Conservation (phyloP, 1,140 invertebrate genomes). For the Sycophila sp. region DNA sequence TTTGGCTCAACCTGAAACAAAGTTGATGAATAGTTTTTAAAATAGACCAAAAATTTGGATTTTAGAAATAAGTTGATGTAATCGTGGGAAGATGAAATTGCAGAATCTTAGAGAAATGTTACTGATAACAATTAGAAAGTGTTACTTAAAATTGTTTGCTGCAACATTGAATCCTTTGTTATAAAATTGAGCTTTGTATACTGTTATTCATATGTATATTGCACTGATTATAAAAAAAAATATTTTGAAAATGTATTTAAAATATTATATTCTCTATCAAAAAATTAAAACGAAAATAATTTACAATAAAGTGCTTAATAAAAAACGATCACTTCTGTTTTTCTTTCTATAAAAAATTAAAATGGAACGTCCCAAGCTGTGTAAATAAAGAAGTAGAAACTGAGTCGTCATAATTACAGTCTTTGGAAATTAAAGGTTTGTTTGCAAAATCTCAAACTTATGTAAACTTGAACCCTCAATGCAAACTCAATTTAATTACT, state of each 20-base stretch:
- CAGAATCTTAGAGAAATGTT: not conserved
- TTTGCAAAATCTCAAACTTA: not conserved
- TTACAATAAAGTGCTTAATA: too few species aligned
- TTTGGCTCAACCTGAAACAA: slow-evolving; percentile 20
- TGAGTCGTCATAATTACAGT: not conserved
- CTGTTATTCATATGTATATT: too few species aligned
- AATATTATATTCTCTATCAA: too few species aligned
- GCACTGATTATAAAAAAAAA: too few species aligned
- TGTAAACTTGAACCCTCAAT: not conserved
- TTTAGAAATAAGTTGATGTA: slow-evolving; percentile 22
- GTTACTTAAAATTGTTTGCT: not conserved
- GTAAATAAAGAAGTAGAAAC: not conserved
- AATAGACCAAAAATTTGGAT: not conserved
- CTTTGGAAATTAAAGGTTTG: not conserved
- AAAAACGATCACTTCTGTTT: too few species aligned
- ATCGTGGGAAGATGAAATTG: slow-evolving; percentile 40
- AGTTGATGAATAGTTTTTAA: not conserved
- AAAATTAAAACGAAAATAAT: too few species aligned
- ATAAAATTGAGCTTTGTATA: too few species aligned
- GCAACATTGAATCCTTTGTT: not conserved
- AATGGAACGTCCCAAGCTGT: too few species aligned
- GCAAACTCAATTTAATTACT: not conserved
- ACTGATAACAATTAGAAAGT: slow-evolving; percentile 12
- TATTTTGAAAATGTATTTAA: too few species aligned
- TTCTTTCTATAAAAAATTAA: too few species aligned